A percentile compares a stretch with the other conserved stretches of the same genome.
Conservation (phyloP, 2,797 vertebrate species). For the Kryptolebias ocellatus region DNA sequence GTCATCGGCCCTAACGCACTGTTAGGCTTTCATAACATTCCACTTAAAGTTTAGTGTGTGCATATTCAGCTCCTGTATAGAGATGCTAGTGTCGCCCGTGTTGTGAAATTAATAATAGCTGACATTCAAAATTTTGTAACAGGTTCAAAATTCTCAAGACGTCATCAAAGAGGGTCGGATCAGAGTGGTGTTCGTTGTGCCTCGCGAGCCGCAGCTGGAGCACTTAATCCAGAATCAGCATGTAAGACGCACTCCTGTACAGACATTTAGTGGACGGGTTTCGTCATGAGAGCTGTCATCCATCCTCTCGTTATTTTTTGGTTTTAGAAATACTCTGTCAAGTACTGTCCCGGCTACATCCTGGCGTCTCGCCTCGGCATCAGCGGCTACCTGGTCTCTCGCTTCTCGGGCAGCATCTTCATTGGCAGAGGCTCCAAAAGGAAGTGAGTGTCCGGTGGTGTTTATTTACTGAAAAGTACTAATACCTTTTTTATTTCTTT, state of each 20-base stretch:
- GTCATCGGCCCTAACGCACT: neutral
- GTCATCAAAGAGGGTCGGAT: conserved; percentile 95
- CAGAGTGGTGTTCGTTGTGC: conserved; percentile 93
- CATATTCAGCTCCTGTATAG: too few relatives aligned
- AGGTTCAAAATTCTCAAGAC: conserved; percentile 95
- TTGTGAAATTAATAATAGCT: neutral
- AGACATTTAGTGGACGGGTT: neutral
- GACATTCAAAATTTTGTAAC: neutral
- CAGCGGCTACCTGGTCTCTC: conserved; percentile 96
- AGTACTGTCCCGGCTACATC: conserved; percentile 94
- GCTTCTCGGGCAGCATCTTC: conserved; percentile 98
- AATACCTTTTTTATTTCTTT: too few relatives aligned
- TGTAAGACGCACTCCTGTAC: conserved; percentile 78
- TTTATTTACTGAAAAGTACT: neutral
- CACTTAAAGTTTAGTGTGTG: neutral
- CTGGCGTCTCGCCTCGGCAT: conserved; percentile 94
- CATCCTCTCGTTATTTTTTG: neutral
- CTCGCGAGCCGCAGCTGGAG: conserved; percentile 93
- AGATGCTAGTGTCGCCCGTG: too few relatives aligned
- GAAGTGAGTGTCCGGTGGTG: conserved; percentile 85
- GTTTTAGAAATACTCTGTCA: conserved; percentile 94
- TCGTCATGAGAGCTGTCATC: neutral
- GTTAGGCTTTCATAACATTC: too few relatives aligned
- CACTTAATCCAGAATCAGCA: conserved; percentile 96
- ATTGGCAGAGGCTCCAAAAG: conserved; percentile 95